Conservation (phyloP, 2,888 invertebrate species). For the Globia sparganii region DNA sequence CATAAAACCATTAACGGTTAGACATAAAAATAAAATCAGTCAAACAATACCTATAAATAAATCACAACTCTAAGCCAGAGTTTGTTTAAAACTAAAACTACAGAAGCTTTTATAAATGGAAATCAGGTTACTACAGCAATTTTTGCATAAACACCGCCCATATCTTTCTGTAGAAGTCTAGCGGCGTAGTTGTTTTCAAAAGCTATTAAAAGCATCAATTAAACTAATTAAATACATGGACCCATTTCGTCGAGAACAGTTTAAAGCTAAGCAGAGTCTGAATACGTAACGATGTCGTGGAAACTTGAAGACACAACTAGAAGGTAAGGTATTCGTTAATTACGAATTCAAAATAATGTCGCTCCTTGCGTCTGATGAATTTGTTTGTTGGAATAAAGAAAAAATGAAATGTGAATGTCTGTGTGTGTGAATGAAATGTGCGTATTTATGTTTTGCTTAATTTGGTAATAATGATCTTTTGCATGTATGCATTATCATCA, state of each 20-base stretch:
- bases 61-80: slow-evolving; percentile 27
- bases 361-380: slow-evolving; percentile 38
- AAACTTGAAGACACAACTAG: slow-evolving; percentile 55
- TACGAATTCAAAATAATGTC: slow-evolving; percentile 58
- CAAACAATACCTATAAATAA: slow-evolving; percentile 41
- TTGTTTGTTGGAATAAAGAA: slow-evolving; percentile 37
- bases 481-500: neutral
- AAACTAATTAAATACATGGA: slow-evolving; percentile 60
- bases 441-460: slow-evolving; percentile 13
- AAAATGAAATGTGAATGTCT: too few species aligned
- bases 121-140: slow-evolving; percentile 30
- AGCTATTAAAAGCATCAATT: slow-evolving; percentile 54
- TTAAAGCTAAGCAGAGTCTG: slow-evolving; percentile 57
- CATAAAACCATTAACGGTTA: slow-evolving; percentile 33
- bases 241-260: slow-evolving; percentile 55
- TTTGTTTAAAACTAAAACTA: slow-evolving; percentile 23
- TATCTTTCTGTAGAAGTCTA: slow-evolving; percentile 31
- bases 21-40: slow-evolving; percentile 22
- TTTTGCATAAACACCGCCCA: slow-evolving; percentile 43
- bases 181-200: slow-evolving; percentile 36
- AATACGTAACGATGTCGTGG: slow-evolving; percentile 60
- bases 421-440: too few species aligned
- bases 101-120: slow-evolving; percentile 21
- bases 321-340: slow-evolving; percentile 50
- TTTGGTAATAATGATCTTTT: slow-evolving; percentile 1